A percentile compares a stretch with the other conserved stretches of the same genome.
Evolutionary conservation across 1,140 invertebrate genomes (phyloP).

Genomic region (Octopus sinensis): DNA sequence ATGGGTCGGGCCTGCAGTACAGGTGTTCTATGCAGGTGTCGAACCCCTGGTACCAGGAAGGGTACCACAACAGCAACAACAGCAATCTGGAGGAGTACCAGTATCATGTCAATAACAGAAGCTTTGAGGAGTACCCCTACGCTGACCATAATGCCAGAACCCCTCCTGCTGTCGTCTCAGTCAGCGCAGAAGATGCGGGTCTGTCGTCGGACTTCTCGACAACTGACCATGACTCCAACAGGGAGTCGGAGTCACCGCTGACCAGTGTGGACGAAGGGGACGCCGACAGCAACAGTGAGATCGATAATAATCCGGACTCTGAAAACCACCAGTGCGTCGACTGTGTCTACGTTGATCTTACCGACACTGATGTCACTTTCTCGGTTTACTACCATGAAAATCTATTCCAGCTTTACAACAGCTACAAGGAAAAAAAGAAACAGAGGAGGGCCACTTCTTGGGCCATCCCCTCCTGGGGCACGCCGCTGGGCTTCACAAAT

Average conservation of each 20-base stretch:
- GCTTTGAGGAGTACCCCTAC: conserved; percentile 13
- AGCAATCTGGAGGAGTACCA: too few relatives aligned
- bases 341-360: conserved; percentile 52
- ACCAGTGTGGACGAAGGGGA: neutral
- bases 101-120: too few relatives aligned
- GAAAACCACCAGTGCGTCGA: conserved; percentile 29
- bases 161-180: neutral
- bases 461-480: too few relatives aligned
- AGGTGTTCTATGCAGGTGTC: too few relatives aligned
- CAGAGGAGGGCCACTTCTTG: too few relatives aligned
- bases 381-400: conserved; percentile 50
- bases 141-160: conserved; percentile 24
- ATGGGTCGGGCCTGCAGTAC: too few relatives aligned
- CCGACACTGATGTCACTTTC: conserved; percentile 49
- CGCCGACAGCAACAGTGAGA: neutral
- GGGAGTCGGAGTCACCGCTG: neutral
- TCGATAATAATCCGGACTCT: neutral
- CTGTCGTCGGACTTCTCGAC: neutral
- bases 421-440: neutral
- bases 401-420: conserved; percentile 21
- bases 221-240: neutral
- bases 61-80: too few relatives aligned
- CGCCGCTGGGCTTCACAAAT: too few relatives aligned
- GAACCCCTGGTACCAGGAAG: too few relatives aligned
- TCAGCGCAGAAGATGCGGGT: neutral